A percentile compares a stretch with the other conserved stretches of the same genome.
phyloP scores from a whole-genome alignment of 2,888 invertebrate species.

The Noctua pronuba region DNA sequence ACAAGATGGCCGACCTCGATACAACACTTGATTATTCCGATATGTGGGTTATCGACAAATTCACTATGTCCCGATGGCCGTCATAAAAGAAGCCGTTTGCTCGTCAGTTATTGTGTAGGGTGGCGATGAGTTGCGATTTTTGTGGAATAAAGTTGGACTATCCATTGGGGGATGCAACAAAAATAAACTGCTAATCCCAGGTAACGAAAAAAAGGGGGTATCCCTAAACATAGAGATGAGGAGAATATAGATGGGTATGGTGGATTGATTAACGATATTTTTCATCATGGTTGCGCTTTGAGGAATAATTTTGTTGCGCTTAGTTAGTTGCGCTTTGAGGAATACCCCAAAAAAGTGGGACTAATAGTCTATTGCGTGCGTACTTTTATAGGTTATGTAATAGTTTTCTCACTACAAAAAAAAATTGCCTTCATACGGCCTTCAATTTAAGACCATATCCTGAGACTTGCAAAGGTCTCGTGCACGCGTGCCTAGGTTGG shows the following conservation, averaged over 20 bases:
- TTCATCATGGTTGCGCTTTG: too few relatives aligned
- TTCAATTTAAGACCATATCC: too few relatives aligned
- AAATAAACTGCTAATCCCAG: background rate
- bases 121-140: conserved; percentile 28
- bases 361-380: background rate
- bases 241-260: too few relatives aligned
- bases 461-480: too few relatives aligned
- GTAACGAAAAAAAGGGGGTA: too few relatives aligned
- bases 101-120: conserved; percentile 60
- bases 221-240: too few relatives aligned
- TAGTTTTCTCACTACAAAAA: background rate
- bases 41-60: conserved; percentile 50
- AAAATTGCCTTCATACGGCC: background rate
- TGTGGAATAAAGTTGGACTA: background rate
- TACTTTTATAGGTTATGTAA: background rate
- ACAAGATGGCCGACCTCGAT: conserved; percentile 34
- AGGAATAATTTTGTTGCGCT: too few relatives aligned
- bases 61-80: conserved; percentile 48
- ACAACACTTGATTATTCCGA: conserved; percentile 50
- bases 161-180: background rate
- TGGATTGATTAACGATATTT: too few relatives aligned
- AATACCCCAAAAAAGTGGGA: too few relatives aligned
- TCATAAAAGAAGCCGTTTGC: conserved; percentile 59
- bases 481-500: too few relatives aligned
- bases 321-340: too few relatives aligned